Conservation (phyloP, 2,113 vertebrate species). For the Aspiorhynchus laticeps region DNA sequence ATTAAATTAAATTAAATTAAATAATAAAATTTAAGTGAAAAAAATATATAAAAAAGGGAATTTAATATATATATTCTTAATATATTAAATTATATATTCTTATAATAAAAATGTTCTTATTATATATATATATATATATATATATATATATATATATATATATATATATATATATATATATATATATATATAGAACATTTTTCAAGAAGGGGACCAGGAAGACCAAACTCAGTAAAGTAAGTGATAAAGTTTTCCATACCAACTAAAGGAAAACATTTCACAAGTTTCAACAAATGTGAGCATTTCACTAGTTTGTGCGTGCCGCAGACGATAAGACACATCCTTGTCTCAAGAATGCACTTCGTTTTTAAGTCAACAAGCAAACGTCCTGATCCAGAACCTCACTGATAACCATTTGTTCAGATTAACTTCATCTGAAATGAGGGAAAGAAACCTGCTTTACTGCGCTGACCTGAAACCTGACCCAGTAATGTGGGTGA, state of each 20-base stretch:
- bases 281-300: conserved; percentile 47
- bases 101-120: too few relatives aligned
- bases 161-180: too few relatives aligned
- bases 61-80: too few relatives aligned
- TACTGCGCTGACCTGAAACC: conserved; percentile 12
- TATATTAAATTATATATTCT: too few relatives aligned
- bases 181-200: not conserved
- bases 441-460: conserved; percentile 49
- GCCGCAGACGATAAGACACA: conserved; percentile 55
- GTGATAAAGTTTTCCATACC: conserved; percentile 22
- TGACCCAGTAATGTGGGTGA: conserved; percentile 31
- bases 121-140: too few relatives aligned
- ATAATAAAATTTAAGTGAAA: too few relatives aligned
- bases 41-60: too few relatives aligned
- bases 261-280: conserved; percentile 13
- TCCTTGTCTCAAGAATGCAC: conserved; percentile 54
- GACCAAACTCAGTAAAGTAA: not conserved
- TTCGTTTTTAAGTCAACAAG: conserved; percentile 44
- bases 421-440: conserved; percentile 37
- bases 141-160: too few relatives aligned
- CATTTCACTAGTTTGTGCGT: conserved; percentile 40
- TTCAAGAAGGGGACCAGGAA: not conserved
- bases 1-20: not conserved
- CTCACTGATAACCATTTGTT: conserved; percentile 24
- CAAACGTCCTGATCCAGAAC: conserved; percentile 37